Evolutionary conservation across 2,113 vertebrate genomes (phyloP).

Genomic region (Garra rufa): DNA sequence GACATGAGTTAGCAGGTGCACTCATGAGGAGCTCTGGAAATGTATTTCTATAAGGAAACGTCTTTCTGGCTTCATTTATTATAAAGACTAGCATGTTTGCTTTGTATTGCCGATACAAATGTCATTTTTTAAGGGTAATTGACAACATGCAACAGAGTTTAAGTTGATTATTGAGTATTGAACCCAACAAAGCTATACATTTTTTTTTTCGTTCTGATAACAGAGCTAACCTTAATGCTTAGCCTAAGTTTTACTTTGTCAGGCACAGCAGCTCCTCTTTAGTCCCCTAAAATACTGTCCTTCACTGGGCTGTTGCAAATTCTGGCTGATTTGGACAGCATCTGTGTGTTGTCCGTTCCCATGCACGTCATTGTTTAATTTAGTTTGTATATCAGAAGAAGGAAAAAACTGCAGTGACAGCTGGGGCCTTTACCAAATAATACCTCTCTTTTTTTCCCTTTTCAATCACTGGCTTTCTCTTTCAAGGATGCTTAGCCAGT

Average conservation of each 20-base stretch:
- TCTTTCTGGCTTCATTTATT: neutral
- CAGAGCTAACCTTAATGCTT: neutral
- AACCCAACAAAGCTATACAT: neutral
- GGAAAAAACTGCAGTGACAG: neutral
- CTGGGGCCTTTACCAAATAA: neutral
- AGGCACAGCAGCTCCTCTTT: neutral
- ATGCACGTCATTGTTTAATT: slow-evolving; percentile 35
- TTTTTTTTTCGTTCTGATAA: neutral
- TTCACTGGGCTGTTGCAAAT: slow-evolving; percentile 40
- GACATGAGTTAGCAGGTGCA: neutral
- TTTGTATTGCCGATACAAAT: neutral
- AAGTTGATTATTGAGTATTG: neutral
- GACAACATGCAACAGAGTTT: neutral
- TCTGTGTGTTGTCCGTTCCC: slow-evolving; percentile 15
- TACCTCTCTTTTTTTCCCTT: neutral
- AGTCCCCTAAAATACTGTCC: neutral
- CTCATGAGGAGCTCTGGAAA: neutral
- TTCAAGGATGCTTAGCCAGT: neutral
- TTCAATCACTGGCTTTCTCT: neutral
- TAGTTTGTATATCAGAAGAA: slow-evolving; percentile 20
- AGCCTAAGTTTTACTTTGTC: neutral
- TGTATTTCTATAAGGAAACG: neutral
- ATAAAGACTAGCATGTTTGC: neutral
- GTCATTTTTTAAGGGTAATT: neutral
- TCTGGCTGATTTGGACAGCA: slow-evolving; percentile 52